Conservation (phyloP, 1,140 invertebrate species). For the Chironomus tepperi region DNA sequence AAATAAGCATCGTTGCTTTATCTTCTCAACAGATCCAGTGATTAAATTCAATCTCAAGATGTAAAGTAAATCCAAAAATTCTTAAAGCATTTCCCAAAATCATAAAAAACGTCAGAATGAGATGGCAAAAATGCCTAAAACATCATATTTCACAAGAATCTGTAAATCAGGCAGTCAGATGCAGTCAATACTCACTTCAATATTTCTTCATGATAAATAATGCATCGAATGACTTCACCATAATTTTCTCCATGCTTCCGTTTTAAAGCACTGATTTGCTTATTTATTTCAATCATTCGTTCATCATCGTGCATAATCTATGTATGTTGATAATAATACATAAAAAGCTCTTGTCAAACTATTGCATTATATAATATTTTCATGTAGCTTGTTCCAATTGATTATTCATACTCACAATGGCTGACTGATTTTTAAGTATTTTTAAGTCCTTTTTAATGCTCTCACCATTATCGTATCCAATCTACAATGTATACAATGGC, state of each 20-base stretch:
- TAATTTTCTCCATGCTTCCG: background rate
- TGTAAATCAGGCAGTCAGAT: too few species aligned
- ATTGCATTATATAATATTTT: background rate
- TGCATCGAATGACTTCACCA: background rate
- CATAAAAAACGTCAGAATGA: too few species aligned
- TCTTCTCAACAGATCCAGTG: too few species aligned
- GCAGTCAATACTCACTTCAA: background rate
- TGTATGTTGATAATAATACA: background rate
- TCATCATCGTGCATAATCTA: background rate
- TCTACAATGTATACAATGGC: background rate
- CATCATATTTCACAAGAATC: too few species aligned
- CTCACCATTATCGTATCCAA: background rate
- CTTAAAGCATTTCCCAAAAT: too few species aligned
- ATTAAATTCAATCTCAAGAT: too few species aligned
- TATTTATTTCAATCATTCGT: background rate
- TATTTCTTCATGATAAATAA: conserved; percentile 25
- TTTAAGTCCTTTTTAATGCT: background rate
- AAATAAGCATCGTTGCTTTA: too few species aligned
- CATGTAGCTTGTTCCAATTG: background rate
- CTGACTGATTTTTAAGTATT: background rate
- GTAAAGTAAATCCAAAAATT: too few species aligned
- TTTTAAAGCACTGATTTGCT: background rate
- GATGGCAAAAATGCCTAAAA: too few species aligned
- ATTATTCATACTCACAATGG: background rate
- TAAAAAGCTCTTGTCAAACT: background rate